Conservation (phyloP, 2,113 vertebrate species). For the Paradoxurus hermaphroditus region DNA sequence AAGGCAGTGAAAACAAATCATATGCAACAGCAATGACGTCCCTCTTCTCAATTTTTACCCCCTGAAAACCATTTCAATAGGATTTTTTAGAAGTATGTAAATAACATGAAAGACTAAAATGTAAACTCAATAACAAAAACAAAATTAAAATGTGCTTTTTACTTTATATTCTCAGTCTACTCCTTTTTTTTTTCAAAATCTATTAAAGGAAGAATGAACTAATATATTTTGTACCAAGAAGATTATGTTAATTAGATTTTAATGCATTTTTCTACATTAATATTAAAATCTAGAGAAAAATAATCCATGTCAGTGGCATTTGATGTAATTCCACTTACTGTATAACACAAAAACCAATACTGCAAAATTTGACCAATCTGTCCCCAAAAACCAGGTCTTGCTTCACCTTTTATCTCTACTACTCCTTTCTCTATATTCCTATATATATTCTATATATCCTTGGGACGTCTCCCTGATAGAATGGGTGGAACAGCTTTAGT, state of each 20-base stretch:
- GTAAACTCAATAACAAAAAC: neutral
- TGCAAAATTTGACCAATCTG: fast-evolving
- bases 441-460: too few relatives aligned
- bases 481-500: neutral
- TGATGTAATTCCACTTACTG: neutral
- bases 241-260: neutral
- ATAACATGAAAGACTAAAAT: neutral
- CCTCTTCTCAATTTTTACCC: neutral
- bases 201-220: neutral
- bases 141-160: neutral
- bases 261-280: neutral
- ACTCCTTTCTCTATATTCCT: neutral
- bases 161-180: neutral
- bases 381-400: fast-evolving
- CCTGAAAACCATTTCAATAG: neutral
- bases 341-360: fast-evolving
- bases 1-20: neutral
- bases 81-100: neutral
- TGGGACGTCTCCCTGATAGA: neutral
- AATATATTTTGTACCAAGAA: neutral
- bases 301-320: fast-evolving
- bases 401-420: neutral
- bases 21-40: neutral
- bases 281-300: neutral
- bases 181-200: neutral